Evolutionary conservation across 2,113 vertebrate species (phyloP), one percentile per base, ranked within the genome.

Genomic region (Tachycineta bicolor): DNA sequence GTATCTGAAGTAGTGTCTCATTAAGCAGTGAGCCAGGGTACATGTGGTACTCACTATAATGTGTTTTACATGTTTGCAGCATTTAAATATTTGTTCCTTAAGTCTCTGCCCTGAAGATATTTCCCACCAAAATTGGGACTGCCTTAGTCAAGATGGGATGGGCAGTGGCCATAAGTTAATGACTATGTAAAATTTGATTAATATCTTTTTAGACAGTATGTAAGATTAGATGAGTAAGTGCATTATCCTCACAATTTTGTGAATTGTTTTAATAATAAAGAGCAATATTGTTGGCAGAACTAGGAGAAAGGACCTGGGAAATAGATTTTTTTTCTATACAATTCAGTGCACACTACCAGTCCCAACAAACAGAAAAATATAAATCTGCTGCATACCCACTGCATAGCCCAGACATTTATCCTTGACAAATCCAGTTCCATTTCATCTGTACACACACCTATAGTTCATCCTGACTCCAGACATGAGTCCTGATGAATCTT

Each of bases 61-160:
- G 39, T 28, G 9, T 69, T 90, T 73, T 55, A 59, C 21, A 41
- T n/a, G 9, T 60, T 73, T 52, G 13, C 47, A 52, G 16, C 6
- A 31, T 75, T 90, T 87, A 64, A 83, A 37, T 90, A 70, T 83
- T 70, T 81, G 13, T 65, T 85, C 43, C 14, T 50, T 92, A 25
- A 20, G 24, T 81, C 34, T 82, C 21, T 89, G 47, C 68, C 39
- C 28, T 82, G 56, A 68, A 89, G 83, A 29, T 53, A 81, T 87
- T 95, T 96, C 63, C 71, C 49, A 83, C 21, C 63, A 80, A 92
- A 81, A 63, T 58, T 14, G 49, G 49, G 67, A 62, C 46, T 43
- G 13, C 29, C 49, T 88, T 34, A 41, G 41, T 85, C 33, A 80
- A 39, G 41, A 34, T 89, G 56, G 43, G 64, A 60, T 43, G n/a